phyloP scores from a whole-genome alignment of 2,113 vertebrate genomes.

The Elephantulus edwardii region DNA sequence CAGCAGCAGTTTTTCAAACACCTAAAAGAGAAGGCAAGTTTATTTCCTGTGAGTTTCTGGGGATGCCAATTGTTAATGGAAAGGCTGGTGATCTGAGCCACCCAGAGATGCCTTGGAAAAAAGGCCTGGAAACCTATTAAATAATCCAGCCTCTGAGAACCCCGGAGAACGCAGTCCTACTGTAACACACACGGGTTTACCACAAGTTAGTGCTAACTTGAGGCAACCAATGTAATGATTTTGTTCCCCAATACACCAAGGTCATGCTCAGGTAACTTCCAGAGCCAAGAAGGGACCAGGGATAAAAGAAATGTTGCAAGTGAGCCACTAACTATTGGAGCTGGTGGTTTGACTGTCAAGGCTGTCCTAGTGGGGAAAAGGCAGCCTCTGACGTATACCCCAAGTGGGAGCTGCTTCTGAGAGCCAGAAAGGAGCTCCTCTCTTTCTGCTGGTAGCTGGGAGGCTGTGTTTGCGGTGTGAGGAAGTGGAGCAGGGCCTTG shows the following conservation, averaged over 20 bases:
- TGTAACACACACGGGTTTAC: too few relatives aligned
- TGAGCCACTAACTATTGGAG: background rate
- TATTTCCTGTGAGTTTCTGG: background rate
- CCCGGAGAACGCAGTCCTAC: background rate
- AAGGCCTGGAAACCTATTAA: background rate
- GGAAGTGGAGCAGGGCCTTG: background rate
- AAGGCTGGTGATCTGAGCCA: background rate
- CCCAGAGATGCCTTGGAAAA: background rate
- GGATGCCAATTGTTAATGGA: background rate
- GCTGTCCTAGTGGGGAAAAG: background rate
- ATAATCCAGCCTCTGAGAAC: background rate
- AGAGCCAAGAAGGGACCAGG: background rate
- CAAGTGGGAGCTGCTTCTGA: rapidly evolving
- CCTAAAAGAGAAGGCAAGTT: constrained; percentile 80
- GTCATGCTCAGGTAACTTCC: too few relatives aligned
- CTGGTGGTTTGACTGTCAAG: background rate
- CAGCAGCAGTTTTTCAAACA: constrained; percentile 93
- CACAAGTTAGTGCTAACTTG: too few relatives aligned
- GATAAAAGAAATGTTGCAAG: background rate
- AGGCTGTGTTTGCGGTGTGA: rapidly evolving
- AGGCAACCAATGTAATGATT: too few relatives aligned
- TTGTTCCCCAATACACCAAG: background rate
- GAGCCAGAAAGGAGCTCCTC: background rate
- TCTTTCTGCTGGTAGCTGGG: rapidly evolving
- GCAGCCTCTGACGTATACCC: rapidly evolving